Conservation (phyloP, 2,113 vertebrate genomes). For the Aphyosemion australe region DNA sequence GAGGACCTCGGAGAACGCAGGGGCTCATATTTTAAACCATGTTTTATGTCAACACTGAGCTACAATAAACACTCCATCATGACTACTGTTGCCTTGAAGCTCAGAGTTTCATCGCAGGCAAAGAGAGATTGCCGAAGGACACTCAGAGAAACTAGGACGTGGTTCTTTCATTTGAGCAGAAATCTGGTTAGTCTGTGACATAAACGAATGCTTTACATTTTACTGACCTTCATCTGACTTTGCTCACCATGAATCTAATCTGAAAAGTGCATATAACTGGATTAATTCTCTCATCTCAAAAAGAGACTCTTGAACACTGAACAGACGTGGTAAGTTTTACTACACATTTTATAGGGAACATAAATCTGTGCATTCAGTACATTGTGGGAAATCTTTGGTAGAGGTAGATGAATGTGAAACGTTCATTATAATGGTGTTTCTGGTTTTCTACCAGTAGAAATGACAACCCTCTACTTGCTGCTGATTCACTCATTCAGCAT, state of each 20-base stretch:
- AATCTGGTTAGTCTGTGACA: background rate
- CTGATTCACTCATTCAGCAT: too few relatives aligned
- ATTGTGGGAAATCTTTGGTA: too few relatives aligned
- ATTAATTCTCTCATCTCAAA: conserved; percentile 48
- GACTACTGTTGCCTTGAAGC: background rate
- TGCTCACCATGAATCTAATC: conserved; percentile 26
- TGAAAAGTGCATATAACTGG: conserved; percentile 44
- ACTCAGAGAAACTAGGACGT: background rate
- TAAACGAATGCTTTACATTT: conserved; percentile 37
- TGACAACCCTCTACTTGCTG: too few relatives aligned
- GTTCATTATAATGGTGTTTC: too few relatives aligned
- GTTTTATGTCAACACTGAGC: background rate
- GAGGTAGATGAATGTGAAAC: too few relatives aligned
- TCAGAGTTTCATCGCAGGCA: background rate
- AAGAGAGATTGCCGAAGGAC: background rate
- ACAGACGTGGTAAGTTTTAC: conserved; percentile 7
- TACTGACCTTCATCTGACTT: conserved; percentile 47
- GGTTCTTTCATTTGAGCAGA: background rate
- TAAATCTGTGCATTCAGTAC: background rate
- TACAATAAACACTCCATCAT: background rate
- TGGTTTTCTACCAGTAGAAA: too few relatives aligned
- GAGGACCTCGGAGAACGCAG: too few relatives aligned
- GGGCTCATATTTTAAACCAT: too few relatives aligned
- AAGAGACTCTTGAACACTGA: conserved; percentile 6
- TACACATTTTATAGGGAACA: background rate